Percentiles rank a stretch among this genome's conserved stretches.
These are phyloP conservation scores for Puntigrus tetrazona DNA, from an alignment of 2,113 vertebrate genomes.

Conservation along the genomic window DNA sequence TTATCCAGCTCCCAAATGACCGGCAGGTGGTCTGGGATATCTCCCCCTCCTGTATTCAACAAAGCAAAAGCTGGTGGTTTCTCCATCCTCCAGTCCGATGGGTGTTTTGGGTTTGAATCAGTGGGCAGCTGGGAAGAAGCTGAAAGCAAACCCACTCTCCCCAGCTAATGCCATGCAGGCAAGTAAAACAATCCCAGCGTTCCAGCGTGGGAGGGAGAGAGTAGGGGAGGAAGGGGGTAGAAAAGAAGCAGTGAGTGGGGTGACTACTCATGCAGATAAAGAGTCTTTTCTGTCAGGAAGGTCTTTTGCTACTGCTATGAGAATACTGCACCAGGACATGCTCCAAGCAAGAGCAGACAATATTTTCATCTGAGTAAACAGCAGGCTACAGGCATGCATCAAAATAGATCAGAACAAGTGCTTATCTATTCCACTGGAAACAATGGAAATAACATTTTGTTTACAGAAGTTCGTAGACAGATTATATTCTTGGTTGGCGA, in stretches of 20 bases:
- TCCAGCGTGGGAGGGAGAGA: slow-evolving; percentile 1
- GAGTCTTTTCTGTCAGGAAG: slow-evolving; percentile 26
- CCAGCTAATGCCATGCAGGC: slow-evolving; percentile 66
- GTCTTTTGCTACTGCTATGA: slow-evolving; percentile 14
- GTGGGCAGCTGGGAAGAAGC: slow-evolving; percentile 47
- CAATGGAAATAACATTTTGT: background rate
- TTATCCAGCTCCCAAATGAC: slow-evolving; percentile 69
- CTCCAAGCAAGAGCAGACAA: background rate
- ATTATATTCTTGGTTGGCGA: background rate
- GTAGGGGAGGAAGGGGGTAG: background rate
- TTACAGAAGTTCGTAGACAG: background rate
- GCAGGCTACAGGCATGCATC: background rate
- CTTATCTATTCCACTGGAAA: background rate
- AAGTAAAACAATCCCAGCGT: slow-evolving; percentile 53
- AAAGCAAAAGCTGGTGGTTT: slow-evolving; percentile 36
- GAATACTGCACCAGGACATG: background rate
- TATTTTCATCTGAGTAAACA: background rate
- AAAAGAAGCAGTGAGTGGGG: slow-evolving; percentile 7
- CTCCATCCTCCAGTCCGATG: background rate
- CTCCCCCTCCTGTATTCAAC: background rate
- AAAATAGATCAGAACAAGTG: background rate
- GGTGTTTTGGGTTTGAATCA: slow-evolving; percentile 31
- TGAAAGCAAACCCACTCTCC: slow-evolving; percentile 32
- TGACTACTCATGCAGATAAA: slow-evolving; percentile 39
- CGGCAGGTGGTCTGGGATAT: slow-evolving; percentile 63